phyloP scores from a whole-genome alignment of 2,888 invertebrate species.

The Hoplodrina blanda region DNA sequence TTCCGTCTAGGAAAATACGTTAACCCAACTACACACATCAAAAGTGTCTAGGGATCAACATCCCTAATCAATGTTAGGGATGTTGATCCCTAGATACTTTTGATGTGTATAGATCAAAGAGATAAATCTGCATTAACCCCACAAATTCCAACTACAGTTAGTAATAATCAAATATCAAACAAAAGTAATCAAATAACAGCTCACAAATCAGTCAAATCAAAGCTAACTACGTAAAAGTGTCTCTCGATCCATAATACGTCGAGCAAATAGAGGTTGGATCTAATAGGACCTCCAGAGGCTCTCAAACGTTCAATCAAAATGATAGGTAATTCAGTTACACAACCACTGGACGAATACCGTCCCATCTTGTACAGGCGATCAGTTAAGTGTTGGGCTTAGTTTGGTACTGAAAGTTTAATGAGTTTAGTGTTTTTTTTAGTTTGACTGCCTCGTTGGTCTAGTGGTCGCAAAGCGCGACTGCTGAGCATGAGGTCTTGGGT shows the following conservation, averaged over 20 bases:
- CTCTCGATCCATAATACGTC: conserved; percentile 66
- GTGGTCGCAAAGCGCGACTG: no score
- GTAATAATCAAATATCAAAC: conserved; percentile 12
- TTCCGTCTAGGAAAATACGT: no score
- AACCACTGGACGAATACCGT: conserved; percentile 85
- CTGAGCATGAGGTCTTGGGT: no score
- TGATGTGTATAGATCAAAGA: conserved; percentile 12
- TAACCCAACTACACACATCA: no score
- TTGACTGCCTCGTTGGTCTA: no score
- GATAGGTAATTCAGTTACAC: conserved; percentile 88
- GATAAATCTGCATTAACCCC: not conserved
- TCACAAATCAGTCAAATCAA: conserved; percentile 46
- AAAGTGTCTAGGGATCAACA: no score
- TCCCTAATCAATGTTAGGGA: no score
- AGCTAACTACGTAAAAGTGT: conserved; percentile 65
- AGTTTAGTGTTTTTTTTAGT: no score
- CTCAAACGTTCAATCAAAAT: conserved; percentile 89
- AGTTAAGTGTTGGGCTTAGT: conserved; percentile 62
- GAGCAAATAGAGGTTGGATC: conserved; percentile 79
- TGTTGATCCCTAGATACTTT: no score
- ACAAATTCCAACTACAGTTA: not conserved
- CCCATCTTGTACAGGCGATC: conserved; percentile 69
- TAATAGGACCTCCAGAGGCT: conserved; percentile 82
- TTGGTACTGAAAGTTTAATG: no score
- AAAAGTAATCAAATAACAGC: conserved; percentile 51